Percentiles rank a stretch among this genome's conserved stretches.
Conservation (phyloP, 2,888 invertebrate genomes). For the Cryptops parisi region DNA sequence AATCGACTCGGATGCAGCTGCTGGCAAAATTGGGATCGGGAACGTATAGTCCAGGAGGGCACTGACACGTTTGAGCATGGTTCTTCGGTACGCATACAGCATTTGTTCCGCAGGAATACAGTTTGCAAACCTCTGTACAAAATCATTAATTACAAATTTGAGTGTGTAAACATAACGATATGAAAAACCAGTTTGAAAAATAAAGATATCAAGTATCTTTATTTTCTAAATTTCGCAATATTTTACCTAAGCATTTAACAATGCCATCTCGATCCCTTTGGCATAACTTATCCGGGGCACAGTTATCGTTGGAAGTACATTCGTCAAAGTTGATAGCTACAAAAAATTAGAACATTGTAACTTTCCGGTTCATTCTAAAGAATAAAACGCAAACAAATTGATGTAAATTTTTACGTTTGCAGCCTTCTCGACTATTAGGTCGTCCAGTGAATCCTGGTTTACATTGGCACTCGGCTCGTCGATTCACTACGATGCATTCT, state of each 20-base stretch:
- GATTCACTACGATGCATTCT: conserved; percentile 44
- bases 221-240: background rate
- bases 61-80: conserved; percentile 76
- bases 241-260: conserved; percentile 18
- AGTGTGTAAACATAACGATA: no score
- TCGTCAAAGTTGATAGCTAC: conserved; percentile 8
- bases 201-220: background rate
- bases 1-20: conserved; percentile 45
- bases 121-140: conserved; percentile 42
- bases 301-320: conserved; percentile 1
- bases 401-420: conserved; percentile 40
- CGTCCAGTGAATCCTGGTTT: conserved; percentile 70
- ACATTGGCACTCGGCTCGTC: conserved; percentile 55
- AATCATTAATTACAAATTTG: background rate
- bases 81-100: conserved; percentile 80
- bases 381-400: no score
- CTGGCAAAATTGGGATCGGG: conserved; percentile 64
- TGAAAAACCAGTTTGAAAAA: conserved; percentile 1
- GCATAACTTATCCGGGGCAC: conserved; percentile 9
- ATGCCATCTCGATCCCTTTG: conserved; percentile 17
- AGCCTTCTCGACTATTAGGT: conserved; percentile 79
- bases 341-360: background rate
- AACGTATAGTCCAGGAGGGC: conserved; percentile 70
- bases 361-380: background rate
- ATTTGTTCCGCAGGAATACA: conserved; percentile 62